Base-by-base conservation (phyloP, 1,140 invertebrate species). In the Pachyrhynchus sulphureomaculatus region DNA sequence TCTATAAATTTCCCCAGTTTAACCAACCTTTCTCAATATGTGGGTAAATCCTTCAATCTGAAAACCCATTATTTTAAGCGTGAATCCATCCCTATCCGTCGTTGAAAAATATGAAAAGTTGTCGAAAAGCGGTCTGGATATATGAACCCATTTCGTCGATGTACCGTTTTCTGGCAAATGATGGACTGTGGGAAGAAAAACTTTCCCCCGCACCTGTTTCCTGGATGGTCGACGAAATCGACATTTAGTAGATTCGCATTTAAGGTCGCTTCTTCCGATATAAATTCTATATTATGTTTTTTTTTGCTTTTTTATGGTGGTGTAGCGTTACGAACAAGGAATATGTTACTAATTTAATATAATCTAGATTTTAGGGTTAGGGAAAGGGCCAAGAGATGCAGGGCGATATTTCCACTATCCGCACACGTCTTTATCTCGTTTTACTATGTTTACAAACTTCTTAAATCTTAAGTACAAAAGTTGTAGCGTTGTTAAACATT, bases 81-180 rank as follows among this genome's bases (percentile, higher is more conserved):
- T 13, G 36, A 0, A 18, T 18, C 36, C 18, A 8, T 39, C 18
- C 36, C 36, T 5, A 8, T 37, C 6, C 13, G 18, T 17, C 18
- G 36, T 39, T 17, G 55, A 48, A 58, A 56, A 58, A 58, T 58
- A 58, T 58, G 45, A 44, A 58, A 58, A 58, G 55, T 58, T 58
- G 55, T 58, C 55, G 55, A 58, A 58, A 58, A 58, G 55, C 55
- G 55, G 55, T 58, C 45, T 47, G 55, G 55, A 58, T 58, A 58
- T 58, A 58, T 58, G 55, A 58, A 58, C 55, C 55, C 55, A 58
- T 58, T 58, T 58, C 55, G 36, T 17, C 44, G 55, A 48, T 58
- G 55, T 29, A 29, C 26, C 26, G 26, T 29, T 29, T 29, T 29
- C 26, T 58, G 55, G 55, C 55, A 58, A 58, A 58, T 58, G 55